phyloP scores from a whole-genome alignment of 1,140 invertebrate genomes.

The Drosophila burlai region DNA sequence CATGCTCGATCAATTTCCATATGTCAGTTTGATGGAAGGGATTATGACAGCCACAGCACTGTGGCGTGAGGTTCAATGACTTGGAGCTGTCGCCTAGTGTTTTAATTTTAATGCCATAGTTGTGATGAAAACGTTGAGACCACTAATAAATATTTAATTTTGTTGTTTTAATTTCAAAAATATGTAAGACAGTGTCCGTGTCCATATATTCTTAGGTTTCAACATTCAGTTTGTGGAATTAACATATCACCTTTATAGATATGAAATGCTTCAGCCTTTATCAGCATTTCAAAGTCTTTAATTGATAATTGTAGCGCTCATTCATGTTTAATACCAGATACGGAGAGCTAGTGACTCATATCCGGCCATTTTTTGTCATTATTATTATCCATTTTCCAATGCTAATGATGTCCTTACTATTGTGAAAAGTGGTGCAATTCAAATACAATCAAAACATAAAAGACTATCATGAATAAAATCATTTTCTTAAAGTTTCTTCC shows the following conservation, averaged over 20 bases:
- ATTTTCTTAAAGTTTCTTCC: background rate
- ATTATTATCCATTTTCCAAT: constrained; percentile 42
- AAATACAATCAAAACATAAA: background rate
- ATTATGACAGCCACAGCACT: background rate
- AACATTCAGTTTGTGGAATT: constrained; percentile 7
- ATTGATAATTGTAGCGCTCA: constrained; percentile 74
- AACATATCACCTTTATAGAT: constrained; percentile 38
- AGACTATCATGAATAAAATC: background rate
- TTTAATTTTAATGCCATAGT: background rate
- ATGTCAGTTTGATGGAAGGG: constrained; percentile 21
- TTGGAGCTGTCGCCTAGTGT: constrained; percentile 23
- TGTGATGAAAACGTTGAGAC: constrained; percentile 3
- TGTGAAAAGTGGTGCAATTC: background rate
- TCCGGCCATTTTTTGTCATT: constrained; percentile 41
- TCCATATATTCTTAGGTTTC: background rate
- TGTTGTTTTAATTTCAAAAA: background rate
- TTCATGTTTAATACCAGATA: constrained; percentile 52
- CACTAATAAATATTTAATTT: background rate
- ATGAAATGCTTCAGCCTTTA: constrained; percentile 39
- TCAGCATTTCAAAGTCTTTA: constrained; percentile 40
- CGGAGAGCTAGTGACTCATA: constrained; percentile 44
- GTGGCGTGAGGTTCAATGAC: constrained; percentile 56
- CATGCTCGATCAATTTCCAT: constrained; percentile 48
- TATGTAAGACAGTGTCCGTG: background rate
- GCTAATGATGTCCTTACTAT: constrained; percentile 24